phyloP scores from a whole-genome alignment of 2,113 vertebrate genomes.

The Muntiacus muntjak region DNA sequence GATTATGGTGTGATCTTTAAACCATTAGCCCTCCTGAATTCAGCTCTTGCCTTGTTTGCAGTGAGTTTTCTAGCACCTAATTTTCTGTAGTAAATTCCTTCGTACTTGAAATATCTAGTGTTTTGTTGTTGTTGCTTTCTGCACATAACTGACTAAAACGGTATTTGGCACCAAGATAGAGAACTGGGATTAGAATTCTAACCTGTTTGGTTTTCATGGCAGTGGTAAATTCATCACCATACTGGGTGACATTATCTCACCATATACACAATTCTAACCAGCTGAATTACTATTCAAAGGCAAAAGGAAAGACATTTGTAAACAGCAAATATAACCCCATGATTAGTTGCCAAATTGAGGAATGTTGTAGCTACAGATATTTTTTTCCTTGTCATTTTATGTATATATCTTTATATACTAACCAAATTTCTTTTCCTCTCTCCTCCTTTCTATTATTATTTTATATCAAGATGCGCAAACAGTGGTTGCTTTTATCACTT shows the following conservation, averaged over 20 bases:
- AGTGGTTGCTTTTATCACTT: background rate
- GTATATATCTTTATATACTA: background rate
- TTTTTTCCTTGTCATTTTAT: conserved; percentile 14
- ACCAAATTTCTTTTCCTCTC: background rate
- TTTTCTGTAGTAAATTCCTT: background rate
- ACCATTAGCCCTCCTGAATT: background rate
- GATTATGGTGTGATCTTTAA: background rate
- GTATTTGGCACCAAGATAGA: background rate
- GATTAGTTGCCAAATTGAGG: background rate
- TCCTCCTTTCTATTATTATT: background rate
- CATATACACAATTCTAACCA: background rate
- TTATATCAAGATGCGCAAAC: background rate
- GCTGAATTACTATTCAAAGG: background rate
- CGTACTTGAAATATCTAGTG: background rate
- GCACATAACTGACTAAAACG: background rate
- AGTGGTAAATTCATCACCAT: background rate
- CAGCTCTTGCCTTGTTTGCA: background rate
- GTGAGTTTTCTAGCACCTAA: background rate
- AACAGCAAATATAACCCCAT: background rate
- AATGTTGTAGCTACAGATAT: background rate
- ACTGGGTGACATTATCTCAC: background rate
- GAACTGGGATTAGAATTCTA: background rate
- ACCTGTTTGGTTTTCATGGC: background rate
- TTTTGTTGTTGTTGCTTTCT: background rate
- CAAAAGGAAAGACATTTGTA: background rate